These are phyloP conservation scores for Paralichthys olivaceus DNA, from an alignment of 2,113 vertebrate species.

Conservation along the genomic window DNA sequence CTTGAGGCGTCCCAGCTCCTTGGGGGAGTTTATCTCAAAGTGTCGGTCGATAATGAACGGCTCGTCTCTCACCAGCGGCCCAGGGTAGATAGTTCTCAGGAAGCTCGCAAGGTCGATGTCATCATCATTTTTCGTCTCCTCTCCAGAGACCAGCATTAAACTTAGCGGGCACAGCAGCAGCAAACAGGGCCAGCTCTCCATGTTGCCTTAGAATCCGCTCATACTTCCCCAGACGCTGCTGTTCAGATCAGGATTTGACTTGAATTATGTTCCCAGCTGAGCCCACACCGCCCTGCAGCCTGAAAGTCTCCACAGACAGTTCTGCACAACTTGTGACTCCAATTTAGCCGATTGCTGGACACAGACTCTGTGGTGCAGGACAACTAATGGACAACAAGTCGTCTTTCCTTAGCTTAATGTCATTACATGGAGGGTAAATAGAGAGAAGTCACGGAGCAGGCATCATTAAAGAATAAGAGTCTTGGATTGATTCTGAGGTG, in stretches of 20 bases:
- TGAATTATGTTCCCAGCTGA: conserved; percentile 26
- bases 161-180: conserved; percentile 58
- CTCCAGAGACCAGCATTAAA: conserved; percentile 36
- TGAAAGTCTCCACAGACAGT: conserved; percentile 16
- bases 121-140: conserved; percentile 42
- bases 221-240: conserved; percentile 10
- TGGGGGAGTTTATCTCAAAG: conserved; percentile 39
- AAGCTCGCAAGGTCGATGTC: conserved; percentile 57
- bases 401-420: conserved; percentile 58
- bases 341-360: conserved; percentile 59
- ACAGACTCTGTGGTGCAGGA: conserved; percentile 25
- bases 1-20: conserved; percentile 27
- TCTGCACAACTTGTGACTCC: conserved; percentile 71
- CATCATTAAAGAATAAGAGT: too few relatives aligned
- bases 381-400: conserved; percentile 65
- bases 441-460: too few relatives aligned
- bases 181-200: conserved; percentile 62
- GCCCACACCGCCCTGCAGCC: conserved; percentile 18
- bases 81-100: conserved; percentile 60
- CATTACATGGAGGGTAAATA: too few relatives aligned
- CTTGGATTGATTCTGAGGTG: too few relatives aligned
- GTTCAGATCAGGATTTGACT: conserved; percentile 45
- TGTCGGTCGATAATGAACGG: conserved; percentile 41
- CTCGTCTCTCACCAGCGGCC: conserved; percentile 47
- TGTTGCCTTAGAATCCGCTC: conserved; percentile 43